These are phyloP conservation scores for Corythoichthys haematopterus DNA, from an alignment of 2,113 vertebrate species.

Conservation along the genomic window DNA sequence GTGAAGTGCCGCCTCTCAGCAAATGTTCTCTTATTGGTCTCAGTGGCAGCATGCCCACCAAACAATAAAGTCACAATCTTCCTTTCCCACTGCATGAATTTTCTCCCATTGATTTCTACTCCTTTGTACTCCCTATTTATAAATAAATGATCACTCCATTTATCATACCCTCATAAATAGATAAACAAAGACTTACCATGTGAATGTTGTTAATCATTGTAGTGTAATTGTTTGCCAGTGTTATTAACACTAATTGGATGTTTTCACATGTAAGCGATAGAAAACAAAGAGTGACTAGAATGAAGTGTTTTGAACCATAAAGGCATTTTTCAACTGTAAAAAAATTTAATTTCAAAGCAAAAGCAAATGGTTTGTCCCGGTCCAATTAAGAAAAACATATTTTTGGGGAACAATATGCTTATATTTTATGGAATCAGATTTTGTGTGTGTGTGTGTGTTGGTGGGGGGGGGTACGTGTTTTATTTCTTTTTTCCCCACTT, in stretches of 20 bases:
- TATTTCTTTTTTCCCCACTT: not conserved
- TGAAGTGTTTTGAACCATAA: not conserved
- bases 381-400: not conserved
- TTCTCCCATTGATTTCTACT: constrained; percentile 12
- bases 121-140: not conserved
- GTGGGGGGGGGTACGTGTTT: no score
- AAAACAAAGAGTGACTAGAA: not conserved
- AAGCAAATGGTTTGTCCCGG: not conserved
- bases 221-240: not conserved
- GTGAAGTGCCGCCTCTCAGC: constrained; percentile 7
- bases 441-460: no score
- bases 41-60: constrained; percentile 2
- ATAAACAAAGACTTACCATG: not conserved
- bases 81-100: constrained; percentile 19
- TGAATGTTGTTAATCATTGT: not conserved
- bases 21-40: constrained; percentile 22
- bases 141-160: constrained; percentile 8
- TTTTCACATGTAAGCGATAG: not conserved
- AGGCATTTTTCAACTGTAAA: not conserved
- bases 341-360: not conserved
- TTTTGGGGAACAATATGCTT: not conserved
- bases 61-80: constrained; percentile 19
- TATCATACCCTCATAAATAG: constrained; percentile 3
- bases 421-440: not conserved
- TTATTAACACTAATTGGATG: not conserved